phyloP scores from a whole-genome alignment of 1,140 invertebrate species.

The Macrocentrus cingulum region DNA sequence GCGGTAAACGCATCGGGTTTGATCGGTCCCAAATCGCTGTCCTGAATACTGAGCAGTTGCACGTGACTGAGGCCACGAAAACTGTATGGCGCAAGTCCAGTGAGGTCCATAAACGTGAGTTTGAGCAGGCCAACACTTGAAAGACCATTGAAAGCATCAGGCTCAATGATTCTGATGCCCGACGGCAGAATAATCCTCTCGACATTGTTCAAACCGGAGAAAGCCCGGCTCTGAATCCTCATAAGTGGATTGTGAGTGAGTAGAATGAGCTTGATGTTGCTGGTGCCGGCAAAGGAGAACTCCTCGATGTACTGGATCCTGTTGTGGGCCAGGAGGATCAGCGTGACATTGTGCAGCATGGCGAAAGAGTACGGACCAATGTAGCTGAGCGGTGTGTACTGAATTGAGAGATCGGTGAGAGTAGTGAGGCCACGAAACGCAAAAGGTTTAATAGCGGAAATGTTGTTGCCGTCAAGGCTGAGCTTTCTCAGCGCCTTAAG shows the following conservation, averaged over 20 bases:
- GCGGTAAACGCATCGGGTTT: slow-evolving; percentile 73
- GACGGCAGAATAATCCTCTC: slow-evolving; percentile 74
- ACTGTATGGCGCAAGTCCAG: slow-evolving; percentile 67
- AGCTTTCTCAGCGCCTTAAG: slow-evolving; percentile 71
- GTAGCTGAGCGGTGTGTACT: slow-evolving; percentile 74
- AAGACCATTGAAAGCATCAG: slow-evolving; percentile 77
- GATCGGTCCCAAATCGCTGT: slow-evolving; percentile 77
- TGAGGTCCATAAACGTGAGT: slow-evolving; percentile 78
- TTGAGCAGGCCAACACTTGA: slow-evolving; percentile 76
- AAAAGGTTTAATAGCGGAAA: slow-evolving; percentile 76
- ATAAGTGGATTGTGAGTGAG: slow-evolving; percentile 77
- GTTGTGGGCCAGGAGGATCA: slow-evolving; percentile 75
- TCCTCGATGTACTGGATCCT: slow-evolving; percentile 76
- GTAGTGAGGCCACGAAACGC: slow-evolving; percentile 77
- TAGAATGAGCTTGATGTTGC: slow-evolving; percentile 74
- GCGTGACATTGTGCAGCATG: slow-evolving; percentile 76
- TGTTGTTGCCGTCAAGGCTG: slow-evolving; percentile 78
- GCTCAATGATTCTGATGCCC: slow-evolving; percentile 72
- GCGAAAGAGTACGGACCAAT: slow-evolving; percentile 80
- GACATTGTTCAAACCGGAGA: slow-evolving; percentile 78
- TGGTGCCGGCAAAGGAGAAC: slow-evolving; percentile 80
- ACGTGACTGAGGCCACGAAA: slow-evolving; percentile 77
- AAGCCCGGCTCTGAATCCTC: slow-evolving; percentile 73
- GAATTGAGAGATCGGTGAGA: slow-evolving; percentile 76
- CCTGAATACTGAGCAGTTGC: slow-evolving; percentile 71